Base-by-base conservation (phyloP, 2,888 invertebrate genomes). In the Eumacrocentrus americanus region DNA sequence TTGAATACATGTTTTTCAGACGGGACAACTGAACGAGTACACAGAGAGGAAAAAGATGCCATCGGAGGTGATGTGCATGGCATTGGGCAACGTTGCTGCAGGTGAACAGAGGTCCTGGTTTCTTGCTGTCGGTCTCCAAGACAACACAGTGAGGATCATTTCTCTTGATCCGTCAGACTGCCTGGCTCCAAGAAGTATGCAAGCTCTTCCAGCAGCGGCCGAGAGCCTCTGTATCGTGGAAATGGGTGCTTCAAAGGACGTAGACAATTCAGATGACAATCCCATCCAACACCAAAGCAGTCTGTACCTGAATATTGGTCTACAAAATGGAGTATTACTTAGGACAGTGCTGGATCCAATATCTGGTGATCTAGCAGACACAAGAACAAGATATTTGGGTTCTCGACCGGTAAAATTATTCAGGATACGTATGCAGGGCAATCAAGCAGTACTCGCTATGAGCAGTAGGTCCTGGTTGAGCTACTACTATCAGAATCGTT, bases 11-110 rank as follows among this genome's bases (percentile, higher is more conserved):
- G 70, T 64, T 66, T 69, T 85, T 84, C 81, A 97, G 96, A 94
- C 95, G 68, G 98, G 98, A 1, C 96, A 98, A 81, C 83, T 99
- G 51, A 98, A 99, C 82, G 99, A 99, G 81, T 99, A 98, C 80
- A 97, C 96, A 6, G 98, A 98, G 78, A 87, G 98, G 7, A 96
- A 97, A 75, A 95, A 97, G 77, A 91, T 99, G 89, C 92, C 95
- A 4, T 91, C 94, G 0, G 98, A 99, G 81, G 97, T 99, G 0
- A 91, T 98, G 68, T 99, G 98, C 78, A 98, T 99, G 98, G 97
- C 96, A 0, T 82, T 99, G 62, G 98, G 96, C 0, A 93, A 93
- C 56, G 97, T 99, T 0, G 95, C 98, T 0, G 87, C 90, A 1
- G 98, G 98, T 3, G 98, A 99, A 81, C 95, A 95, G 77, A 84